phyloP scores from a whole-genome alignment of 2,888 invertebrate genomes.

The Serripes groenlandicus region DNA sequence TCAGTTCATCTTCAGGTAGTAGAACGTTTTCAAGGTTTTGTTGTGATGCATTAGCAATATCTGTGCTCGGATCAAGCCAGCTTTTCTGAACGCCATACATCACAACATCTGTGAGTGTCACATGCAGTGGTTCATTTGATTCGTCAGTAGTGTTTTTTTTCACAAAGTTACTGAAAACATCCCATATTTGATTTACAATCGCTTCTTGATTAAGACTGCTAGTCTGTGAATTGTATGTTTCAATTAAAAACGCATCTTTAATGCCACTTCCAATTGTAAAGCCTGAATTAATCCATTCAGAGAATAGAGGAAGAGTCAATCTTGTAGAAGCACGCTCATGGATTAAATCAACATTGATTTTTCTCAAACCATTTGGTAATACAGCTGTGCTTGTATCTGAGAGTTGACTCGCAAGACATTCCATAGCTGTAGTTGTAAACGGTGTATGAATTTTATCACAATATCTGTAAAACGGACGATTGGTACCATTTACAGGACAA shows the following conservation, averaged over 20 bases:
- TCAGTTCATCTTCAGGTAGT: not conserved
- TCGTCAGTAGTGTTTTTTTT: too few species aligned
- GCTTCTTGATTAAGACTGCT: too few species aligned
- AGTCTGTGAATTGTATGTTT: too few species aligned
- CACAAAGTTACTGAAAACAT: too few species aligned
- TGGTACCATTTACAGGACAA: not conserved
- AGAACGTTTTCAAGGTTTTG: not conserved
- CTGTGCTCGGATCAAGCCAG: not conserved
- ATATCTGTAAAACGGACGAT: not conserved
- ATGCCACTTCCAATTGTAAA: not conserved
- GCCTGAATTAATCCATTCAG: not conserved
- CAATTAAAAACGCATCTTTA: not conserved
- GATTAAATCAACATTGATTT: not conserved
- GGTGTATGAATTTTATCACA: not conserved
- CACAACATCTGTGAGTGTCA: not conserved
- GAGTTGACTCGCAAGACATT: not conserved
- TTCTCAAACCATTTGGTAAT: not conserved
- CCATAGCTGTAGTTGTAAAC: not conserved
- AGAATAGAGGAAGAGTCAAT: too few species aligned
- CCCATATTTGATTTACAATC: too few species aligned
- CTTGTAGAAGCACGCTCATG: not conserved
- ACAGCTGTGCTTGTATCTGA: not conserved
- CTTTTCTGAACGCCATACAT: not conserved
- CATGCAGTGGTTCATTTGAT: not conserved
- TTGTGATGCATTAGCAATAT: not conserved